Evolutionary conservation across 2,797 vertebrate genomes (phyloP), one percentile per base, ranked within the genome.

Genomic region (Darevskia nairensis): DNA sequence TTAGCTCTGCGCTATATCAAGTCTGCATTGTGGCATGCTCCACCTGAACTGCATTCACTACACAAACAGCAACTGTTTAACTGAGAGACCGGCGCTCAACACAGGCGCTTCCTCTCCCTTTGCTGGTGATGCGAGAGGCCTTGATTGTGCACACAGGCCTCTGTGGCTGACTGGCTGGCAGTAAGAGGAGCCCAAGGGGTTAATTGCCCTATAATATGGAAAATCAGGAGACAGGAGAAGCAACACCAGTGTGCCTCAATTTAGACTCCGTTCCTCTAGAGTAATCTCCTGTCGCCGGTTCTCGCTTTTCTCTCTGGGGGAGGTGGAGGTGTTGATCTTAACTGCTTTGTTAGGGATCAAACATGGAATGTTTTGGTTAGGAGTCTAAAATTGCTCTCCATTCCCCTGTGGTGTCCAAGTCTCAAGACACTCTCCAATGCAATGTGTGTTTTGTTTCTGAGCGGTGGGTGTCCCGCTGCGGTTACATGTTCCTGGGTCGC

Each of bases 291-390:
- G n/a, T 50, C 8, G 9, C 29, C 35, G 27, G 2, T 21, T 83
- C 61, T 32, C 82, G 13, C 41, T n/a, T 1, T 21, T 83, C 61
- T 32, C 82, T 32, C 41, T n/a, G 55, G 3, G 79, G 44, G 10
- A 74, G 81, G 87, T 41, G 25, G 75, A 69, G 83, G 6, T 83
- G 68, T 68, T 84, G 93, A 77, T n/a, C 61, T 6, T 41, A 50
- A 64, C 75, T 75, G 35, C 41, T 90, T 76, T 91, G 90, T 71
- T 82, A 66, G 88, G 89, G 90, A 84, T 32, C 84, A 85, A 76
- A 39, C 29, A 1, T 21, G 66, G 91, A 76, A 84, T 92, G 90
- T 93, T 95, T 94, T 93, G 92, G 81, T 78, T 92, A 87, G 89
- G 0, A 0, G n/a, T 89, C 84, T 90, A 29, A 80, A 90, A 82